A percentile compares a stretch with the other conserved stretches of the same genome.
Evolutionary conservation across 2,888 invertebrate species (phyloP).

Genomic region (Auanema freiburgensis): DNA sequence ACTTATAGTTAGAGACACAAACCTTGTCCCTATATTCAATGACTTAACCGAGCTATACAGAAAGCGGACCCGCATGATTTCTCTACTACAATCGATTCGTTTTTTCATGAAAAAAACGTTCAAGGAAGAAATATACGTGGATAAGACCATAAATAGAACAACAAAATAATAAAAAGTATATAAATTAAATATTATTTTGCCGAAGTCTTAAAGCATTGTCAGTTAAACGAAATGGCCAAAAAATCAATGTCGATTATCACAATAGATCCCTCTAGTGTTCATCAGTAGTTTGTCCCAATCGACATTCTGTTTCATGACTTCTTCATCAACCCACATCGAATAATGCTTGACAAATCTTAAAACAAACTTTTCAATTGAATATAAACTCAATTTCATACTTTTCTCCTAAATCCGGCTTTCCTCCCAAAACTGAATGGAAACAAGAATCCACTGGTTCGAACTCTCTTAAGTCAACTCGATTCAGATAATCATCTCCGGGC

Average conservation of each 20-base stretch:
- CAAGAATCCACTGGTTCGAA: constrained; percentile 52
- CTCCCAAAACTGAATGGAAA: constrained; percentile 43
- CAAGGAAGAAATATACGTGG: too few species aligned
- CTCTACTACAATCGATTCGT: too few species aligned
- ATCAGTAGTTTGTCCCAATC: constrained; percentile 71
- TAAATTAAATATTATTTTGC: too few species aligned
- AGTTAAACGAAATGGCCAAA: too few species aligned
- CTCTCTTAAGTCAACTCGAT: constrained; percentile 42
- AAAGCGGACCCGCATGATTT: too few species aligned
- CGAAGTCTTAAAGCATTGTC: too few species aligned
- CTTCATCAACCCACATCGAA: constrained; percentile 90
- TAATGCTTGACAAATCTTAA: constrained; percentile 71
- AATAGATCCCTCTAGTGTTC: constrained; percentile 28
- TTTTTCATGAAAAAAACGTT: too few species aligned
- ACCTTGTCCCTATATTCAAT: neutral
- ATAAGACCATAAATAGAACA: neutral
- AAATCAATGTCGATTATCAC: neutral
- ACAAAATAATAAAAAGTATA: too few species aligned
- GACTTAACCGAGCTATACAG: neutral
- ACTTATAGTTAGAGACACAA: neutral
- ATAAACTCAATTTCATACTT: constrained; percentile 10
- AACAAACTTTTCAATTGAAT: constrained; percentile 41
- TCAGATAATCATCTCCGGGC: constrained; percentile 45
- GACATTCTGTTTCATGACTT: constrained; percentile 78
- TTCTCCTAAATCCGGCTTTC: constrained; percentile 20